Conservation (phyloP, 2,113 vertebrate species). For the Pipra filicauda region DNA sequence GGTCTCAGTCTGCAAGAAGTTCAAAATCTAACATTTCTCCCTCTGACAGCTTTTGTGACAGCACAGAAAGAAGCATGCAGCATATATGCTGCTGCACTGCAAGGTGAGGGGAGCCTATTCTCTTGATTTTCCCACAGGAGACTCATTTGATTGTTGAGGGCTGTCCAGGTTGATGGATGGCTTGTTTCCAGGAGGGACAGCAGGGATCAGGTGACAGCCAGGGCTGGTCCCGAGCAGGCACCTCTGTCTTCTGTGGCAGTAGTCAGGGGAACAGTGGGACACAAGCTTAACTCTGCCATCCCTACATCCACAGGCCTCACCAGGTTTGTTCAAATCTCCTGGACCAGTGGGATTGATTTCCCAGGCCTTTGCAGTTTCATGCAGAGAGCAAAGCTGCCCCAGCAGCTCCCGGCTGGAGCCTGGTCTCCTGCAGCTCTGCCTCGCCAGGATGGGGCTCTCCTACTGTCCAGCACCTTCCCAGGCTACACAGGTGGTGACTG, state of each 20-base stretch:
- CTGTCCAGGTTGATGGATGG: background rate
- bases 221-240: background rate
- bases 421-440: background rate
- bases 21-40: background rate
- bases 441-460: fast-evolving
- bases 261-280: background rate
- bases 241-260: background rate
- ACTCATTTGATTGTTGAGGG: background rate
- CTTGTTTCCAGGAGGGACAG: background rate
- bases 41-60: background rate
- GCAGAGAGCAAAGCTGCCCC: background rate
- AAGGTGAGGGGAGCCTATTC: background rate
- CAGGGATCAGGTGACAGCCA: background rate
- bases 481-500: background rate
- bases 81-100: background rate
- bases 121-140: background rate
- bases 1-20: background rate
- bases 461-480: background rate
- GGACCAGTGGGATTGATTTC: background rate
- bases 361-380: background rate
- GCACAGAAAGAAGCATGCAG: background rate
- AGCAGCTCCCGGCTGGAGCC: background rate
- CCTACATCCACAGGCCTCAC: too few species aligned
- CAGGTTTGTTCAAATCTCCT: background rate
- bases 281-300: background rate